A percentile compares a stretch with the other conserved stretches of the same genome.
These are phyloP conservation scores for Burhinus bistriatus DNA, from an alignment of 2,113 vertebrate species.

Conservation along the genomic window DNA sequence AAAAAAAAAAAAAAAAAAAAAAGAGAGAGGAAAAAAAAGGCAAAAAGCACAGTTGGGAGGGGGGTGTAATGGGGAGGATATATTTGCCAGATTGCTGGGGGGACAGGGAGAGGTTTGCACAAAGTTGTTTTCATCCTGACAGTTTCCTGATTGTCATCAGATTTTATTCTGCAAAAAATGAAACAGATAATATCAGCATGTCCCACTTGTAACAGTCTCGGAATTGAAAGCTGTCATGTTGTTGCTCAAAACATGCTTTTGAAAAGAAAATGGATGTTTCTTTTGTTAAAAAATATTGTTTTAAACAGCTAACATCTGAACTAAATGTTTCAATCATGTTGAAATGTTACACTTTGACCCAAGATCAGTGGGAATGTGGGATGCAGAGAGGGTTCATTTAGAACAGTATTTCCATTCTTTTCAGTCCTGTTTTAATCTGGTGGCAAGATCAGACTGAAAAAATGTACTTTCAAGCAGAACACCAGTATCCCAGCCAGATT, in stretches of 20 bases:
- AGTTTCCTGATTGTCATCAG: conserved; percentile 29
- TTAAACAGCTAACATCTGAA: not conserved
- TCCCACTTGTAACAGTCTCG: not conserved
- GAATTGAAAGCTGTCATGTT: conserved; percentile 39
- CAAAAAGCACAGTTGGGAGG: not conserved
- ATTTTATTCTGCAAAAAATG: not conserved
- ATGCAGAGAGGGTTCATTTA: not conserved
- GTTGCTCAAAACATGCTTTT: conserved; percentile 17
- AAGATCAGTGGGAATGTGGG: not conserved
- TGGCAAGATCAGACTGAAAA: not conserved
- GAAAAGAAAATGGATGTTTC: conserved; percentile 34
- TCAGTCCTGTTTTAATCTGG: not conserved
- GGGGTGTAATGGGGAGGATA: not conserved
- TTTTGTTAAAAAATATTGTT: not conserved
- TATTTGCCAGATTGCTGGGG: not conserved
- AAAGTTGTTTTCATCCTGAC: conserved; percentile 5
- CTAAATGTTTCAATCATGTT: not conserved
- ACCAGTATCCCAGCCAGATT: not conserved
- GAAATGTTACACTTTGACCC: not conserved
- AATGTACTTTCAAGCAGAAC: not conserved
- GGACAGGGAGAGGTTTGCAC: not conserved
- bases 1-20: not conserved
- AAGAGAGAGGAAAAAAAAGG: too few species aligned
- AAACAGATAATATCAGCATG: conserved; percentile 34
- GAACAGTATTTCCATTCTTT: not conserved